Evolutionary conservation across 2,113 vertebrate genomes (phyloP).

Genomic region (Carassius carassius): DNA sequence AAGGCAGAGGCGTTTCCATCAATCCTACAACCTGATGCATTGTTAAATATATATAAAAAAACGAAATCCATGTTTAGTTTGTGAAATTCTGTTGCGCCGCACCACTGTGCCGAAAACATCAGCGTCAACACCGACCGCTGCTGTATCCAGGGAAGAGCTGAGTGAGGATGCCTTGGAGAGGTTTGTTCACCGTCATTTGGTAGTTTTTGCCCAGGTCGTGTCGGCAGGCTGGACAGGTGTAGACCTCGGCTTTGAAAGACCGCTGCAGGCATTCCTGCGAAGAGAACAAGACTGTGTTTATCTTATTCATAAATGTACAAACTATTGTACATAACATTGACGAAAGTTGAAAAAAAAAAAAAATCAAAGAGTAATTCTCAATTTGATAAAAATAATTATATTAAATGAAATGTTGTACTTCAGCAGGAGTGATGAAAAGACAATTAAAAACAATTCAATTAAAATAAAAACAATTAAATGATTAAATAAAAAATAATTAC

Average conservation of each 20-base stretch:
- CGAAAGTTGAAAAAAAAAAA: too few species aligned
- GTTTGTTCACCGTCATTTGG: conserved; percentile 84
- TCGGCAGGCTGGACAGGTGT: conserved; percentile 93
- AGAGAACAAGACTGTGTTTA: not conserved
- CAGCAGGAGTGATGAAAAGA: too few species aligned
- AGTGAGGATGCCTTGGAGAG: conserved; percentile 85
- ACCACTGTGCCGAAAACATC: not conserved
- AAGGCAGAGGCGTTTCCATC: not conserved
- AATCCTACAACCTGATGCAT: conserved; percentile 53
- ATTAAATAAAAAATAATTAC: too few species aligned
- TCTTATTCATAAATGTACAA: not conserved
- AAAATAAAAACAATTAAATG: too few species aligned
- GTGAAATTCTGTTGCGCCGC: conserved; percentile 58
- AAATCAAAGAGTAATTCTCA: too few species aligned
- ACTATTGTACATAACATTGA: not conserved
- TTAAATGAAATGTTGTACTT: too few species aligned
- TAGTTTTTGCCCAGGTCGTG: conserved; percentile 87
- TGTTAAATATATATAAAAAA: conserved; percentile 74
- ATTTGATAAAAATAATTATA: too few species aligned
- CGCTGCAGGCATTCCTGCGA: conserved; percentile 91
- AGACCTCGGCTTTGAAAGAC: conserved; percentile 92
- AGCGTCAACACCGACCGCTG: conserved; percentile 85
- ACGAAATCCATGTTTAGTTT: conserved; percentile 66
- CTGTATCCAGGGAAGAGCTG: conserved; percentile 97
- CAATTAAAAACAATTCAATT: too few species aligned